A percentile compares a stretch with the other conserved stretches of the same genome.
Conservation (phyloP, 1,140 invertebrate genomes). For the Lucilia cuprina region DNA sequence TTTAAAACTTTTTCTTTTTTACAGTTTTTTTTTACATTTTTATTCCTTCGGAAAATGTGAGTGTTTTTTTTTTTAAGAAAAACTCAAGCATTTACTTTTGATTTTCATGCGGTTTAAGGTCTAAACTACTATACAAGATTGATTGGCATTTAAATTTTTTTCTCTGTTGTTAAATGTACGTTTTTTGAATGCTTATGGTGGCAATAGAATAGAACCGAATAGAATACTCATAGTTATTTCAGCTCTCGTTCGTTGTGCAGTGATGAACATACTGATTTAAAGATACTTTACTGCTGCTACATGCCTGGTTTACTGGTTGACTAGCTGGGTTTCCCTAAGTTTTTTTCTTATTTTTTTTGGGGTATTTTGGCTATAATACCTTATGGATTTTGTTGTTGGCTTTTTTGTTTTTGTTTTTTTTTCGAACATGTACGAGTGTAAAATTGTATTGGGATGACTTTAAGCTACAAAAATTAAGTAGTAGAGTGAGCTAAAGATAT, state of each 20-base stretch:
- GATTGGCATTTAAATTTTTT: slow-evolving; percentile 26
- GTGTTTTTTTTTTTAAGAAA: too few relatives aligned
- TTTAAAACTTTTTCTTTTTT: neutral
- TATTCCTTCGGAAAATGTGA: too few relatives aligned
- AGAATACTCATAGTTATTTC: neutral
- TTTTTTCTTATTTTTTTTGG: neutral
- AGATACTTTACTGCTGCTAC: neutral
- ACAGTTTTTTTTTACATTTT: too few relatives aligned
- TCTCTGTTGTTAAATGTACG: neutral
- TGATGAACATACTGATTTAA: too few relatives aligned
- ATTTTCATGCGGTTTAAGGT: slow-evolving; percentile 30
- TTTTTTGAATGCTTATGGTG: slow-evolving; percentile 14
- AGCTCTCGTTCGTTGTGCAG: neutral
- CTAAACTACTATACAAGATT: slow-evolving; percentile 21
- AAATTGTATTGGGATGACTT: slow-evolving; percentile 16
- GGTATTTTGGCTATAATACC: slow-evolving; percentile 13
- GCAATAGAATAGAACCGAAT: neutral
- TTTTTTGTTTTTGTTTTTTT: neutral
- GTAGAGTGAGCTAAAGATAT: neutral
- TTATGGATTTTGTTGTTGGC: neutral
- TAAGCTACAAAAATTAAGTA: neutral
- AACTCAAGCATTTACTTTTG: slow-evolving; percentile 19
- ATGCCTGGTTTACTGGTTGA: slow-evolving; percentile 18
- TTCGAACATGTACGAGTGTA: neutral
- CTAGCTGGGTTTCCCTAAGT: neutral